Conservation (phyloP, 1,140 invertebrate species). For the Pseudomyrmex sp. region DNA sequence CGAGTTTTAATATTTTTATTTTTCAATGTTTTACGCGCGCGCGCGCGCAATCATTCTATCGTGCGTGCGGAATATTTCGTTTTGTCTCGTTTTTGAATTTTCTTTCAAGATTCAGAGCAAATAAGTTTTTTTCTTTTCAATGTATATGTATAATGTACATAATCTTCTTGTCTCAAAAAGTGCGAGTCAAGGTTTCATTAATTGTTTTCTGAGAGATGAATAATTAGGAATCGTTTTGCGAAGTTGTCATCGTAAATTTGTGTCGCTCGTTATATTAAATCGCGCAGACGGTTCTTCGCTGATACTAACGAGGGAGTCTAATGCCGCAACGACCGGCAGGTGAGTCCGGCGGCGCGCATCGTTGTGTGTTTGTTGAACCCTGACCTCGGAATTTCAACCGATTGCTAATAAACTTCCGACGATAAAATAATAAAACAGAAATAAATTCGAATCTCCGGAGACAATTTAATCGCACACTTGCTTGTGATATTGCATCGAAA, state of each 20-base stretch:
- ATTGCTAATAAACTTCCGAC: constrained; percentile 2
- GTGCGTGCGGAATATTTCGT: constrained; percentile 19
- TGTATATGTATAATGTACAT: neutral
- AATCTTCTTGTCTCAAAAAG: neutral
- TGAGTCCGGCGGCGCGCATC: constrained; percentile 41
- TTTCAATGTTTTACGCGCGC: constrained; percentile 2
- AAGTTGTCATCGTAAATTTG: constrained; percentile 54
- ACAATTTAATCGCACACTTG: neutral
- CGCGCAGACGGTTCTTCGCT: neutral
- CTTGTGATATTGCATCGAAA: neutral
- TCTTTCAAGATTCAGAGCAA: constrained; percentile 12
- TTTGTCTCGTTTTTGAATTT: neutral
- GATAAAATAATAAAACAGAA: neutral
- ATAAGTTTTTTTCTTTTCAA: neutral
- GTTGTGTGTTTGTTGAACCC: constrained; percentile 48
- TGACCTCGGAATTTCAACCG: constrained; percentile 48
- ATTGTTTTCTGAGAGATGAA: too few relatives aligned
- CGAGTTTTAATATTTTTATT: constrained; percentile 54
- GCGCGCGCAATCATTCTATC: constrained; percentile 32
- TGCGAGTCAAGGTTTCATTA: neutral
- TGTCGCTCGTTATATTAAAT: constrained; percentile 53
- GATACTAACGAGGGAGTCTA: constrained; percentile 62
- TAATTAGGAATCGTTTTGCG: neutral
- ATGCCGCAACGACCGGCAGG: constrained; percentile 66
- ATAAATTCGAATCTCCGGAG: neutral